Conservation (phyloP, 2,797 vertebrate genomes). For the Accipiter superciliosus region DNA sequence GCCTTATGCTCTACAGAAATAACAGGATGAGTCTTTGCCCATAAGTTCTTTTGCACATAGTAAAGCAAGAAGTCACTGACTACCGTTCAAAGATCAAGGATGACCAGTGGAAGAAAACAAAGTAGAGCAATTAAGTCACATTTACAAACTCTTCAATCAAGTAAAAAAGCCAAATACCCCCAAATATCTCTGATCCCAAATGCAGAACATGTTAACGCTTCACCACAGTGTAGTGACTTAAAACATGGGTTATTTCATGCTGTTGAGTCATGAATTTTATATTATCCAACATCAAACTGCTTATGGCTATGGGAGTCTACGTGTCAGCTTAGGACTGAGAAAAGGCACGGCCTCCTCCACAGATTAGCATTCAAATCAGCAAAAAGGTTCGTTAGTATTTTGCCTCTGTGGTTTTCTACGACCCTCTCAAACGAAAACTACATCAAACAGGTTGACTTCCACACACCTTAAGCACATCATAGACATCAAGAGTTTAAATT, state of each 20-base stretch:
- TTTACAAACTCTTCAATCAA: not conserved
- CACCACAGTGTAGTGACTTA: not conserved
- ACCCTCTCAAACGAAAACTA: not conserved
- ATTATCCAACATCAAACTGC: not conserved
- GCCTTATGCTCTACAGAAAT: slow-evolving; percentile 8
- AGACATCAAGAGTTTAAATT: not conserved
- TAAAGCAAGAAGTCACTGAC: not conserved
- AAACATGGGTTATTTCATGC: not conserved
- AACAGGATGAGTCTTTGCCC: not conserved
- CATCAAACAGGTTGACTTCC: slow-evolving; percentile 8
- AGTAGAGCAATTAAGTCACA: not conserved
- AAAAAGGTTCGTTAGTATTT: not conserved
- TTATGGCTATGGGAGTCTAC: not conserved
- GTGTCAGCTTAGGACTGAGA: not conserved
- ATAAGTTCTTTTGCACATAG: not conserved
- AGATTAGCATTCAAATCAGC: not conserved
- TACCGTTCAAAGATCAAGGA: not conserved
- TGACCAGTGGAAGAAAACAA: not conserved
- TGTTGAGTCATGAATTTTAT: not conserved
- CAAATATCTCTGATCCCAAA: not conserved
- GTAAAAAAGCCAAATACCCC: not conserved
- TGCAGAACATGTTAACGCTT: fast-evolving
- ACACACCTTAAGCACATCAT: not conserved
- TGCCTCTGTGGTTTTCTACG: not conserved
- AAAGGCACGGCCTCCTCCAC: not conserved